A percentile compares a stretch with the other conserved stretches of the same genome.
phyloP scores from a whole-genome alignment of 2,888 invertebrate species.

The Watsonalla cultraria region DNA sequence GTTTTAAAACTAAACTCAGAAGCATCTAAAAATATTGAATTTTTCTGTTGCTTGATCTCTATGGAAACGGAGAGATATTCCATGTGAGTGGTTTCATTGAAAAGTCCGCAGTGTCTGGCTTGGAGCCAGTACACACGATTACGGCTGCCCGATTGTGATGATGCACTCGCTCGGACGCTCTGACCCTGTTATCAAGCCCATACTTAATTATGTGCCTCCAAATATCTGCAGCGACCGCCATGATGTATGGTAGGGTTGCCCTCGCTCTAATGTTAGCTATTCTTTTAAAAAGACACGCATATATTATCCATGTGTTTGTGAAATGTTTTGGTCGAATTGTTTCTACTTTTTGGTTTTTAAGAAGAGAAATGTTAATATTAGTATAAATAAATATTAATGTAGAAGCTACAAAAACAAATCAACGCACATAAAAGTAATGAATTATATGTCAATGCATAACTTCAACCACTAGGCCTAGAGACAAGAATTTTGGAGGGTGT shows the following conservation, averaged over 20 bases:
- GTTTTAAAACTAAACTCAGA: constrained; percentile 17
- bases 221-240: constrained; percentile 4
- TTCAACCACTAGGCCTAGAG: too few relatives aligned
- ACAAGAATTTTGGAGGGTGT: too few relatives aligned
- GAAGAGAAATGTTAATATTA: too few relatives aligned
- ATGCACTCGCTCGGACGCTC: constrained; percentile 51
- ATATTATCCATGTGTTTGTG: too few relatives aligned
- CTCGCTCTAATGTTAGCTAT: neutral
- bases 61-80: constrained; percentile 75
- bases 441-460: too few relatives aligned
- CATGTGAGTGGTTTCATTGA: constrained; percentile 73
- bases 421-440: too few relatives aligned
- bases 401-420: too few relatives aligned
- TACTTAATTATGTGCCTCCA: constrained; percentile 41
- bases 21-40: constrained; percentile 18
- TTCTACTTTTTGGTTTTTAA: too few relatives aligned
- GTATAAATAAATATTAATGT: too few relatives aligned
- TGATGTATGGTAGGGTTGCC: neutral
- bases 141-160: constrained; percentile 70
- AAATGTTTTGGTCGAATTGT: too few relatives aligned
- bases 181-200: constrained; percentile 45
- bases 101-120: constrained; percentile 74
- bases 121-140: constrained; percentile 67
- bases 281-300: neutral
- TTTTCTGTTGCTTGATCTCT: constrained; percentile 69